Percentiles rank a stretch among this genome's conserved stretches.
Conservation (phyloP, 2,113 vertebrate genomes). For the Amazona guildingii region DNA sequence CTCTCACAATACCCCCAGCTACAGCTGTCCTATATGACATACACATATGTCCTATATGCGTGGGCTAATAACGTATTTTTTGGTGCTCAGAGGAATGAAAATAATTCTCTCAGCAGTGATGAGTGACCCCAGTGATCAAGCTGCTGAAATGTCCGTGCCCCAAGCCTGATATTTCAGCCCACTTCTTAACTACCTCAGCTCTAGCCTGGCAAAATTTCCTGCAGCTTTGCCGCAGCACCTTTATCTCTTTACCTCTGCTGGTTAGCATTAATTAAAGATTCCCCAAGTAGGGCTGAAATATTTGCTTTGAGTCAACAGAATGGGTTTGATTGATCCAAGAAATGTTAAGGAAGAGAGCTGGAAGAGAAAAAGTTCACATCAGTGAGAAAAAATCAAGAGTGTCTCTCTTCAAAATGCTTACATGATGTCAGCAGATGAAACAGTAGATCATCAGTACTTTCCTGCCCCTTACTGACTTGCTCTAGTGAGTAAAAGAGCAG, state of each 20-base stretch:
- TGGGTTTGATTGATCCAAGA: not conserved
- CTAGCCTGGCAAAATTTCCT: not conserved
- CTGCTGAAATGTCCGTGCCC: not conserved
- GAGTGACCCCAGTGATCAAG: not conserved
- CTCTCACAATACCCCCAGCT: not conserved
- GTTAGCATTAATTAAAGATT: not conserved
- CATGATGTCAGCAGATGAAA: not conserved
- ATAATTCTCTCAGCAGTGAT: not conserved
- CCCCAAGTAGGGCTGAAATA: not conserved
- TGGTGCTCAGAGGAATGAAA: not conserved
- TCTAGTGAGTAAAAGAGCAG: not conserved
- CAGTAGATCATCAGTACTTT: not conserved
- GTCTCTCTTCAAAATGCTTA: not conserved
- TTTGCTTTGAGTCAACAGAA: not conserved
- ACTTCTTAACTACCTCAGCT: not conserved
- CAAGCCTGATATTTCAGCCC: not conserved
- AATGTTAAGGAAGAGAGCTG: not conserved
- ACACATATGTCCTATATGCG: not conserved
- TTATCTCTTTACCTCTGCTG: not conserved
- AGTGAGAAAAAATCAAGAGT: rapidly evolving
- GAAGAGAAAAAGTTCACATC: not conserved
- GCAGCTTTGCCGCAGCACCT: not conserved
- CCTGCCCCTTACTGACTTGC: not conserved
- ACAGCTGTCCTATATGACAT: not conserved
- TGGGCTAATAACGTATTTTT: not conserved